Base-by-base conservation (phyloP, 2,113 vertebrate genomes). In the Ptyas mucosa region DNA sequence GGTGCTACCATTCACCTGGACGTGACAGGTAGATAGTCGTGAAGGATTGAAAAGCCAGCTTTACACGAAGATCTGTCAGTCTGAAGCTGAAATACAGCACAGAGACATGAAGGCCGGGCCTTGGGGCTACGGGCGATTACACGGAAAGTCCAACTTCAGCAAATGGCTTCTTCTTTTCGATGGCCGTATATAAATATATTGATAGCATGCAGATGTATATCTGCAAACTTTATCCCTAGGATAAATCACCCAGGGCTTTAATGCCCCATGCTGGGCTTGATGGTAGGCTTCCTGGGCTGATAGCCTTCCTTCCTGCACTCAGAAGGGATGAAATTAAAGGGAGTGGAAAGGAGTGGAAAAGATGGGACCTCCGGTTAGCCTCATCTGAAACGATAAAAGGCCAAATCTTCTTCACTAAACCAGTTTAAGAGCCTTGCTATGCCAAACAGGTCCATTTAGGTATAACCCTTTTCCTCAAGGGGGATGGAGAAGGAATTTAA, bases 41-140 rank as follows among this genome's bases (percentile, higher is more conserved):
- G 97, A 98, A 97, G 97, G 98, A 98, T 97, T 98, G 97, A 94
- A 97, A 98, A 97, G 97, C 96, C 97, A 97, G 97, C 97, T 97
- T 97, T 95, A 23, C 96, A 89, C 94, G 14, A 96, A 96, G 97
- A 96, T 92, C 18, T 97, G 97, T 97, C 97, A 97, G 97, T 96
- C 81, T 88, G 93, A 69, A 96, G 97, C 95, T 93, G 20, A 92
- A 95, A 20, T 23, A n/a, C 95, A 87, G 92, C 85, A 0, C 29
- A 52, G 85, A 46, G 95, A 95, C 96, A 92, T 0, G 0, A 61
- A 87, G 92, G 58, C n/a, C 87, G 91, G 49, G 95, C 85, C 2
- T 7, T 1, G 55, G 81, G 85, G 93, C 94, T 92, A 94, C 93
- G 0, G 93, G 90, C 21, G 0, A 64, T 8, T 21, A 53, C 18